Evolutionary conservation across 2,888 invertebrate genomes (phyloP), one percentile per base, ranked within the genome.

Genomic region (Abrostola tripartita): DNA sequence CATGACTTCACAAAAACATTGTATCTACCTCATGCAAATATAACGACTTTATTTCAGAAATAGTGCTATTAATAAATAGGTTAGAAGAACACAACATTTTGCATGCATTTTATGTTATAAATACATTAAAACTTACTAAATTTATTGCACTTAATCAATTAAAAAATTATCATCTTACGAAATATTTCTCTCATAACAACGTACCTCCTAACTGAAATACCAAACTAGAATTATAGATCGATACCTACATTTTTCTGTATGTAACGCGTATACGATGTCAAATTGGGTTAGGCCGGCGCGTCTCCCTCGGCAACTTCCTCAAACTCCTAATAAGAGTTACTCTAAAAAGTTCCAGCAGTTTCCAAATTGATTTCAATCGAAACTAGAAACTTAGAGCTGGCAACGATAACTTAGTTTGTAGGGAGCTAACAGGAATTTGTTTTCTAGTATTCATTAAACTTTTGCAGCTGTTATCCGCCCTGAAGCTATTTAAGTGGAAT

Each of bases 341-440:
- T 76, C 67, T 86, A 80, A 85, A 86, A 88, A 86, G 84, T 89
- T 87, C 61, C 75, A 79, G 85, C 81, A 82, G 81, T 82, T 81
- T 68, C 82, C 82, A 89, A 90, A 89, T 90, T 89, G 89, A 88
- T 88, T 90, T 85, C 82, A 85, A 88, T 90, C 79, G 81, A 76
- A 84, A 85, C 82, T 88, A 81, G 77, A 70, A 84, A 86, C 82
- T 86, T 81, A 76, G 76, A 74, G 74, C 74, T 73, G 70, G 68
- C 51, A 81, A 84, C 77, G 77, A 81, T 86, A 88, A 88, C 83
- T 87, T 80, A 78, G 83, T 88, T 86, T 82, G 76, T 65, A 72
- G 66, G 66, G 55, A 78, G 77, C 78, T 79, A 79, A 74, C 59
- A 54, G 60, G 68, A 81, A 81, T 81, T 78, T 82, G 78, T 80